Evolutionary conservation across 1,140 invertebrate species (phyloP), one percentile per base, ranked within the genome.

Genomic region (Holotrichia oblita): DNA sequence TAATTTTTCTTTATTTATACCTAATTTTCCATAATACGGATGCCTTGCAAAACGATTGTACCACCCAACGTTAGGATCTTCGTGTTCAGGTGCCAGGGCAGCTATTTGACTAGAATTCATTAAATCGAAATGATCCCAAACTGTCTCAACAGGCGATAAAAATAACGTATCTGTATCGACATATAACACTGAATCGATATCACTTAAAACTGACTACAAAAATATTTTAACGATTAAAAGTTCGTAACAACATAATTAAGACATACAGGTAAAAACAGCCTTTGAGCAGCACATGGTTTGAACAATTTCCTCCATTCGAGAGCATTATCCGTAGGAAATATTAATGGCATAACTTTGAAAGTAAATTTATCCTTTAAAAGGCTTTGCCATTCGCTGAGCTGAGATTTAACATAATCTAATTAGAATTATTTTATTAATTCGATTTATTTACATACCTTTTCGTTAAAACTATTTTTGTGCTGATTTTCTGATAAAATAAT

Each of bases 41-140:
- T 98, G 97, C 81, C 94, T 93, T 0, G 97, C 97, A 90, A 98
- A 98, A 81, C 97, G 88, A 83, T 97, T 97, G 86, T 99, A 99
- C 97, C 97, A 99, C 1, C 96, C 97, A 55, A 95, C 93, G 84
- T 95, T 94, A 12, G 92, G 91, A 87, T 97, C 96, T 86, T 98
- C 97, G 87, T 97, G 94, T 87, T 99, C 97, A 3, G 95, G 92
- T 24, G 95, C 91, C 79, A 98, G 87, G 0, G 94, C 97, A 69
- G 96, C 96, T 83, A 98, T 91, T 84, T 99, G 97, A 55, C 91
- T 92, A 4, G 89, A 89, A 88, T 98, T 98, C 90, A 99, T 98
- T 77, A 90, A 88, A 40, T 88, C 87, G 86, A 99, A 98, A 86
- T 93, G 90, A 40, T 89, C 84, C 97, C 97, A 99, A 72, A 98